Evolutionary conservation across 2,797 vertebrate genomes (phyloP).

Genomic region (Discoglossus pictus): DNA sequence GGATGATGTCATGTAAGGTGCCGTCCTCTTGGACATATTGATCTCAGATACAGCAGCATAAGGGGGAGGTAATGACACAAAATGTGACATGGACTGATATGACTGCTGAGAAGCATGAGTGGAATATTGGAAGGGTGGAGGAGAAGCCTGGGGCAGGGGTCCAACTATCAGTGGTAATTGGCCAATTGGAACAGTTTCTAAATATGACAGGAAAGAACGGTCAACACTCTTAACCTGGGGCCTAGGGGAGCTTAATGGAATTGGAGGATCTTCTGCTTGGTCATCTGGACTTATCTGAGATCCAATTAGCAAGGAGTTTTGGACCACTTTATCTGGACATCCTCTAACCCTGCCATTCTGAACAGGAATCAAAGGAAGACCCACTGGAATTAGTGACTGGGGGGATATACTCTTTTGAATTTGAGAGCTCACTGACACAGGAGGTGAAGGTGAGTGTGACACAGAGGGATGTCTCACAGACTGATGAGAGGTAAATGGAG

Average conservation of each 20-base stretch:
- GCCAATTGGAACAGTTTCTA: conserved; percentile 70
- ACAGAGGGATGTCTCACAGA: conserved; percentile 68
- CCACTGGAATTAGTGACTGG: conserved; percentile 69
- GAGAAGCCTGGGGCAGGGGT: conserved; percentile 65
- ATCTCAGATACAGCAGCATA: conserved; percentile 82
- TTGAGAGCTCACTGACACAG: conserved; percentile 68
- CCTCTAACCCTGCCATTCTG: conserved; percentile 69
- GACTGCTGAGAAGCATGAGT: conserved; percentile 73
- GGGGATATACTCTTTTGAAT: conserved; percentile 68
- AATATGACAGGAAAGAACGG: conserved; percentile 57
- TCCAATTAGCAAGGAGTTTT: conserved; percentile 40
- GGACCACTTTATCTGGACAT: conserved; percentile 62
- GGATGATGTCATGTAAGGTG: conserved; percentile 79
- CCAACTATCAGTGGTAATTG: conserved; percentile 54
- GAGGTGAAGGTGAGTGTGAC: conserved; percentile 72
- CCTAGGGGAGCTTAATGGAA: conserved; percentile 49
- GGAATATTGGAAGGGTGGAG: conserved; percentile 64
- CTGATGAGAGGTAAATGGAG: conserved; percentile 53
- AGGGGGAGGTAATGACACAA: conserved; percentile 78
- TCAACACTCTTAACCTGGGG: conserved; percentile 57
- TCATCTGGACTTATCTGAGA: conserved; percentile 53
- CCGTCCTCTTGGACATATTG: conserved; percentile 82
- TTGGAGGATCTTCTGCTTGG: conserved; percentile 49
- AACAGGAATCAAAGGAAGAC: conserved; percentile 73
- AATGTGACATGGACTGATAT: conserved; percentile 74